Evolutionary conservation across 2,888 invertebrate species (phyloP).

Genomic region (Macrosiphum euphorbiae): DNA sequence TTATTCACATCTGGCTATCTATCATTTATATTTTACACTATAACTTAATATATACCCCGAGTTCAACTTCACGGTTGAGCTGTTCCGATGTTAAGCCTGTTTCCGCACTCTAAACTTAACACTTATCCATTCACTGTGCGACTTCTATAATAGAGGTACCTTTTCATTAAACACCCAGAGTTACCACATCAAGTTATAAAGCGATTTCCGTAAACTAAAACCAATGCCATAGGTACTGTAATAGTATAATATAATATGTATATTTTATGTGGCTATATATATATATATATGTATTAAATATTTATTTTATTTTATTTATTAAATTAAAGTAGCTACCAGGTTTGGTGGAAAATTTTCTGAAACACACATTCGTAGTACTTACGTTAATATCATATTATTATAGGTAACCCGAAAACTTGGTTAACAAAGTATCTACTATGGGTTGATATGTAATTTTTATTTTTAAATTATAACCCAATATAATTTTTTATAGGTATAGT

Average conservation of each 20-base stretch:
- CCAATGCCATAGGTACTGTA: background rate
- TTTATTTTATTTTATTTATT: background rate
- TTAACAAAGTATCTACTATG: background rate
- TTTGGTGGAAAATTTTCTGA: background rate
- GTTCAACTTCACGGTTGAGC: background rate
- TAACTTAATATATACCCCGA: background rate
- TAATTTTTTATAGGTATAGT: no score
- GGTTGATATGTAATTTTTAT: background rate
- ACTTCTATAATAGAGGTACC: background rate
- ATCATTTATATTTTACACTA: background rate
- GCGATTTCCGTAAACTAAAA: background rate
- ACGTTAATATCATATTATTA: background rate
- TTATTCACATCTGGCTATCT: background rate
- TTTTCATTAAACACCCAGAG: background rate
- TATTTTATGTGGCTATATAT: background rate
- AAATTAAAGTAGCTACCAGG: no score
- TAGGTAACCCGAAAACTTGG: background rate
- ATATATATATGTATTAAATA: background rate
- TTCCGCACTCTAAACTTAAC: conserved; percentile 22
- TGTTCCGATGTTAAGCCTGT: background rate
- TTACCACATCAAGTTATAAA: background rate
- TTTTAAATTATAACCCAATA: background rate
- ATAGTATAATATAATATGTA: background rate
- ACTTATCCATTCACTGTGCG: conserved; percentile 9
- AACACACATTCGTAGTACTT: background rate